These are phyloP conservation scores for Cacatua alba DNA, from an alignment of 2,113 vertebrate genomes.

Conservation along the genomic window DNA sequence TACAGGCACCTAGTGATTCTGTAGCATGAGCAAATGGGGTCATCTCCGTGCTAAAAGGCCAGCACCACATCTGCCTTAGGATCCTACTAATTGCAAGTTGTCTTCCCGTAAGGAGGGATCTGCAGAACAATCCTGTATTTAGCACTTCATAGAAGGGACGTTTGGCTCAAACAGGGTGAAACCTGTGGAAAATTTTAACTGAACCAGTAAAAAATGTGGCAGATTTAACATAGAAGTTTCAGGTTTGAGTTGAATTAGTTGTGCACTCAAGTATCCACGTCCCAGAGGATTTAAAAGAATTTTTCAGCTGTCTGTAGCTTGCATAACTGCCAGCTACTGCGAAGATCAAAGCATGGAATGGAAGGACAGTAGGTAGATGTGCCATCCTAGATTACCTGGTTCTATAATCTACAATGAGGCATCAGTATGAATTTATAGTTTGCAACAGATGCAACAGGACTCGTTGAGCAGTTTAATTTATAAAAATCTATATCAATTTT, in stretches of 20 bases:
- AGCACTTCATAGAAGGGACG: not conserved
- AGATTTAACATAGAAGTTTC: not conserved
- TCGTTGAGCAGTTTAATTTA: not conserved
- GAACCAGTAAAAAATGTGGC: not conserved
- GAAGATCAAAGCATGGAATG: not conserved
- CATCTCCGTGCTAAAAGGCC: not conserved
- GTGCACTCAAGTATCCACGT: not conserved
- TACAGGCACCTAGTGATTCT: not conserved
- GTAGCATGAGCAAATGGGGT: not conserved
- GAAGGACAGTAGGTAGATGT: not conserved
- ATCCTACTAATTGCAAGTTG: not conserved
- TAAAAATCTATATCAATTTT: not conserved
- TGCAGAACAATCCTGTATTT: not conserved
- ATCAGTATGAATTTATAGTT: not conserved
- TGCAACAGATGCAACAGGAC: not conserved
- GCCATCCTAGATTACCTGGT: not conserved
- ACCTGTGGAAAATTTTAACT: not conserved
- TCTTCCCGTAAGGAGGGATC: not conserved
- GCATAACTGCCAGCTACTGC: slow-evolving; percentile 9
- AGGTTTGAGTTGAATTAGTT: not conserved
- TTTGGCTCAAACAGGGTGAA: not conserved
- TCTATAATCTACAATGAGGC: not conserved
- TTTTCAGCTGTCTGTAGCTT: slow-evolving; percentile 1
- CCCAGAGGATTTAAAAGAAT: not conserved
- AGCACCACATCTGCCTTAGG: accelerated